phyloP scores from a whole-genome alignment of 1,140 invertebrate genomes.

The Lamellibrachia luymesi region DNA sequence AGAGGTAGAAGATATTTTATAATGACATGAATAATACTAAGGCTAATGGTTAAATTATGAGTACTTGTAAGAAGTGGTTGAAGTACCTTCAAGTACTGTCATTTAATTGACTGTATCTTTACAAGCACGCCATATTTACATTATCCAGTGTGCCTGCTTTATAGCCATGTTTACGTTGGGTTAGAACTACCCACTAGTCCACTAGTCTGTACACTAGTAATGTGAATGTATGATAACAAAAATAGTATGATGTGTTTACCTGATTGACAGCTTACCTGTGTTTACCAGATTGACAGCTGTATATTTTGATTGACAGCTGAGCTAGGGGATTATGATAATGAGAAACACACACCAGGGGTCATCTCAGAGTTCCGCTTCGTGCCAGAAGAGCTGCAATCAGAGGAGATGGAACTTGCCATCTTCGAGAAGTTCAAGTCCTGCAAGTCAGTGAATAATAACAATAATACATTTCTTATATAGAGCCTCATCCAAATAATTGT shows the following conservation, averaged over 20 bases:
- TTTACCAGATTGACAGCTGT: too few species aligned
- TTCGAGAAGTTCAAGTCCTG: conserved; percentile 83
- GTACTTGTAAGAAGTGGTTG: not conserved
- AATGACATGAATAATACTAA: not conserved
- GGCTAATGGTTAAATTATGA: not conserved
- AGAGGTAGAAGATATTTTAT: too few species aligned
- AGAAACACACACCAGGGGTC: conserved; percentile 86
- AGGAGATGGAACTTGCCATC: conserved; percentile 84
- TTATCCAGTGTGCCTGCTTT: not conserved
- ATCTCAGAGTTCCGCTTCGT: conserved; percentile 97
- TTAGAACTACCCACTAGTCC: too few species aligned
- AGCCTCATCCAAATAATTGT: too few species aligned
- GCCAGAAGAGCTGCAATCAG: conserved; percentile 74
- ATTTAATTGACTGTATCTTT: not conserved
- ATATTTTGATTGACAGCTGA: conserved; percentile 69
- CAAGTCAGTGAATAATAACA: conserved; percentile 50
- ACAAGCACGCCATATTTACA: not conserved
- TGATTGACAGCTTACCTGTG: not conserved
- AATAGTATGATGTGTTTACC: not conserved
- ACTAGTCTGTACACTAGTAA: too few species aligned
- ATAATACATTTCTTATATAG: too few species aligned
- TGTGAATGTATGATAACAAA: too few species aligned
- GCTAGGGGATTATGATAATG: conserved; percentile 92
- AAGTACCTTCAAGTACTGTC: not conserved
- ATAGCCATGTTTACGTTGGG: not conserved